Conservation (phyloP, 92 coral and sea anemone species). For the Pocillopora grandis region DNA sequence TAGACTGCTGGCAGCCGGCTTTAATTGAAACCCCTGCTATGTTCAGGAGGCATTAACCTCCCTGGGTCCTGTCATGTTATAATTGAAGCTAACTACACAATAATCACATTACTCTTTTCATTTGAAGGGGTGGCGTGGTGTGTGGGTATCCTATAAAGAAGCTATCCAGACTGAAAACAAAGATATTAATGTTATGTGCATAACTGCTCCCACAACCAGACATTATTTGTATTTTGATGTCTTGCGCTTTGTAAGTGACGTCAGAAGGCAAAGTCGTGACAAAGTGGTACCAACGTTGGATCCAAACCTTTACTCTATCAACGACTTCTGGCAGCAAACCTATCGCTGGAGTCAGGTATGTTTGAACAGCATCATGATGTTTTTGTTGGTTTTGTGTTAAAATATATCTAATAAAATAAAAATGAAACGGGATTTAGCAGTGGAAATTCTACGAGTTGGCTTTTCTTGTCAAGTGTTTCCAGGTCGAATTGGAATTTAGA, state of each 20-base stretch:
- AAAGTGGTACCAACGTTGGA: slow-evolving; percentile 41
- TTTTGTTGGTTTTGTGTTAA: too few species aligned
- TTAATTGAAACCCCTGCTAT: too few species aligned
- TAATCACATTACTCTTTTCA: background rate
- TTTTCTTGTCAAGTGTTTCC: too few species aligned
- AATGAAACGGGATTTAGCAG: too few species aligned
- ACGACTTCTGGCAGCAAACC: slow-evolving; percentile 48
- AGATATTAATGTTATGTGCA: slow-evolving; percentile 1
- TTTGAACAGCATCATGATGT: background rate
- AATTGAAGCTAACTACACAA: background rate
- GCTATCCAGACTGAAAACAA: background rate
- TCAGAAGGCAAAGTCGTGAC: slow-evolving; percentile 40
- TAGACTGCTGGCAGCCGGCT: too few species aligned
- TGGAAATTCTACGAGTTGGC: too few species aligned
- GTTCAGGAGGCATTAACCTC: too few species aligned
- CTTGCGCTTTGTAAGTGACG: slow-evolving; percentile 20
- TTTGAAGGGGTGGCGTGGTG: slow-evolving; percentile 22
- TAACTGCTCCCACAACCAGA: slow-evolving; percentile 25
- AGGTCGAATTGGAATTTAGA: too few species aligned
- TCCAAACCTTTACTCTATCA: slow-evolving; percentile 21
- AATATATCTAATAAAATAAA: too few species aligned
- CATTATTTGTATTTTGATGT: slow-evolving; percentile 45
- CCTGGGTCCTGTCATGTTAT: too few species aligned
- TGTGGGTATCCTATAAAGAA: slow-evolving; percentile 25
- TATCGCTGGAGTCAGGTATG: slow-evolving; percentile 48